These are phyloP conservation scores for Drosophila mettleri DNA, from an alignment of 2,888 invertebrate genomes.

Conservation along the genomic window DNA sequence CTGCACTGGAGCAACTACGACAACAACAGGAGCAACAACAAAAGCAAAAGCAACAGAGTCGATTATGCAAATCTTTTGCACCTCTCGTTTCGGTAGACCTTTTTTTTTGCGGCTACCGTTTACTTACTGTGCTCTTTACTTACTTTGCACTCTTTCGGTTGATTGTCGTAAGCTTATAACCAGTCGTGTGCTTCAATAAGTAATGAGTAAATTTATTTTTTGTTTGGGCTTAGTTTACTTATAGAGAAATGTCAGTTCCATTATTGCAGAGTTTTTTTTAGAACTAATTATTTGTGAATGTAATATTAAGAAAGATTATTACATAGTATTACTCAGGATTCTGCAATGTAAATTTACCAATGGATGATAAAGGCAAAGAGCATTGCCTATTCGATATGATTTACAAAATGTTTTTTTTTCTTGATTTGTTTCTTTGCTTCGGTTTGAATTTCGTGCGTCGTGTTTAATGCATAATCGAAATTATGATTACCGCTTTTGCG, in stretches of 20 bases:
- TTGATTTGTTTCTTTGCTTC: constrained; percentile 39
- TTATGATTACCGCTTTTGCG: constrained; percentile 69
- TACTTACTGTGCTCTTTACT: constrained; percentile 16
- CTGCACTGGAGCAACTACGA: constrained; percentile 35
- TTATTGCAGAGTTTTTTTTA: neutral
- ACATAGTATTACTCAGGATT: neutral
- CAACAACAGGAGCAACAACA: constrained; percentile 26
- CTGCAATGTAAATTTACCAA: too few species aligned
- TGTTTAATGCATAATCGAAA: constrained; percentile 72
- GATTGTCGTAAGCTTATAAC: neutral
- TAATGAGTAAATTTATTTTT: too few species aligned
- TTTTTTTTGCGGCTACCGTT: constrained; percentile 29
- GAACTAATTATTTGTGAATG: neutral
- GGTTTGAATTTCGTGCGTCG: constrained; percentile 55
- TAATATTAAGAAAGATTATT: neutral
- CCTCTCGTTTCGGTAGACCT: constrained; percentile 16
- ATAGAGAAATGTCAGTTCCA: neutral
- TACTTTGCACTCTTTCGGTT: constrained; percentile 19
- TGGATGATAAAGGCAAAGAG: constrained; percentile 2
- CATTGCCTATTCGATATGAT: constrained; percentile 11
- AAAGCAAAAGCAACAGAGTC: constrained; percentile 38
- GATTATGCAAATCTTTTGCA: constrained; percentile 73
- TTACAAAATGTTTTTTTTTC: constrained; percentile 15
- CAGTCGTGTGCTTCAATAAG: neutral
- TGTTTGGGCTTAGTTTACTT: neutral